A percentile compares a stretch with the other conserved stretches of the same genome.
phyloP scores from a whole-genome alignment of 2,888 invertebrate species.

The Acanthosepion lycidas region DNA sequence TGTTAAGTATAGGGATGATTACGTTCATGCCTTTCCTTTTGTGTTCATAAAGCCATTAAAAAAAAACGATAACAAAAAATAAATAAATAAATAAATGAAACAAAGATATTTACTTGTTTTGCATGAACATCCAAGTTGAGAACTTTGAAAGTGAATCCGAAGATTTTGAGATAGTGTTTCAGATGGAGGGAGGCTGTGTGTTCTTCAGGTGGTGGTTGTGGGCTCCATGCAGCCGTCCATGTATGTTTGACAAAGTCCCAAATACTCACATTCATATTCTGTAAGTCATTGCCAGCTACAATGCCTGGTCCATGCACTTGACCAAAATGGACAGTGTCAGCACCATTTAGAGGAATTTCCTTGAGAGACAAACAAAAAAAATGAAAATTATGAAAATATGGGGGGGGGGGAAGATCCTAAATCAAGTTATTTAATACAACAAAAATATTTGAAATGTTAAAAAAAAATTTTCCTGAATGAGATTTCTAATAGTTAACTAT shows the following conservation, averaged over 20 bases:
- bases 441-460: too few species aligned
- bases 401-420: too few species aligned
- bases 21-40: too few species aligned
- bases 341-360: conserved; percentile 93
- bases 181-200: conserved; percentile 82
- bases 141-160: conserved; percentile 78
- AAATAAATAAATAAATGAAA: neutral
- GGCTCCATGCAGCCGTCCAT: conserved; percentile 81
- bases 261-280: conserved; percentile 69
- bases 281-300: conserved; percentile 76
- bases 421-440: too few species aligned
- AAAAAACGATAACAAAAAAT: too few species aligned
- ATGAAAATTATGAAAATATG: neutral
- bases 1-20: too few species aligned
- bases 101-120: conserved; percentile 78
- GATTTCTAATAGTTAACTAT: too few species aligned
- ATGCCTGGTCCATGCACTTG: conserved; percentile 83
- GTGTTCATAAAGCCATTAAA: too few species aligned
- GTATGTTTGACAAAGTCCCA: conserved; percentile 78
- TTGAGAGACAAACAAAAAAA: conserved; percentile 70
- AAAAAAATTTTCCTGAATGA: too few species aligned
- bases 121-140: conserved; percentile 80
- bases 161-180: conserved; percentile 80
- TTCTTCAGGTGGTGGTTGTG: conserved; percentile 74
- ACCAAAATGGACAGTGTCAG: conserved; percentile 86